Conservation (phyloP, 37 sponge, comb jelly and placozoan genomes). For the Crambe crambe region DNA sequence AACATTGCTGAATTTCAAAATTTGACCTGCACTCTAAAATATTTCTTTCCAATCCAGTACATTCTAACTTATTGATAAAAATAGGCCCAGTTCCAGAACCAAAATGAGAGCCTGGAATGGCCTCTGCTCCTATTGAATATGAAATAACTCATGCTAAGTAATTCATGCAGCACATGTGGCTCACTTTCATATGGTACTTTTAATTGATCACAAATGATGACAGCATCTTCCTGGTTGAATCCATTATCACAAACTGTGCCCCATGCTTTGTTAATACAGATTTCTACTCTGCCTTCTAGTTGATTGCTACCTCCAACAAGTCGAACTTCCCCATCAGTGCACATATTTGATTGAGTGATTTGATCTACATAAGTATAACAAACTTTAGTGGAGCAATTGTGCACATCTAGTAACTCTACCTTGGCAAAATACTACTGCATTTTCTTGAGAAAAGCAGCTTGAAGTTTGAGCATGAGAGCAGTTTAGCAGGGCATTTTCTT, state of each 20-base stretch:
- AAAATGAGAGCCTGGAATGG: background rate
- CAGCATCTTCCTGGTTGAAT: slow-evolving; percentile 35
- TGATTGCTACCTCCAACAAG: slow-evolving; percentile 17
- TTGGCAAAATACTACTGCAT: background rate
- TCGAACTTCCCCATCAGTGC: slow-evolving; percentile 38
- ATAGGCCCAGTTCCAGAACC: slow-evolving; percentile 38
- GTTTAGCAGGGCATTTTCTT: background rate
- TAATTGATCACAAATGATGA: slow-evolving; percentile 38
- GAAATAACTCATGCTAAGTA: too few species aligned
- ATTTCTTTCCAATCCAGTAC: slow-evolving; percentile 18
- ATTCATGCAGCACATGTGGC: too few species aligned
- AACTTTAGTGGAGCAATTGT: background rate
- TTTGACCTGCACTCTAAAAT: slow-evolving; percentile 19
- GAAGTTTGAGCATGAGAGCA: background rate
- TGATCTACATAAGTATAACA: background rate
- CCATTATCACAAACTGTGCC: slow-evolving; percentile 49
- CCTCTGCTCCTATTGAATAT: background rate
- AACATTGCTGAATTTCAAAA: background rate
- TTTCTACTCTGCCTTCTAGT: slow-evolving; percentile 36
- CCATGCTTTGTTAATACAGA: slow-evolving; percentile 38
- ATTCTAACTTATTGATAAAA: slow-evolving; percentile 16
- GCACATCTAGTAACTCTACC: background rate
- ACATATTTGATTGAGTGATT: background rate
- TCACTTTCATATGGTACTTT: background rate
- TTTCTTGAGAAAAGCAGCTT: background rate